These are phyloP conservation scores for Glyptemys insculpta DNA, from an alignment of 2,797 vertebrate genomes.

Conservation along the genomic window DNA sequence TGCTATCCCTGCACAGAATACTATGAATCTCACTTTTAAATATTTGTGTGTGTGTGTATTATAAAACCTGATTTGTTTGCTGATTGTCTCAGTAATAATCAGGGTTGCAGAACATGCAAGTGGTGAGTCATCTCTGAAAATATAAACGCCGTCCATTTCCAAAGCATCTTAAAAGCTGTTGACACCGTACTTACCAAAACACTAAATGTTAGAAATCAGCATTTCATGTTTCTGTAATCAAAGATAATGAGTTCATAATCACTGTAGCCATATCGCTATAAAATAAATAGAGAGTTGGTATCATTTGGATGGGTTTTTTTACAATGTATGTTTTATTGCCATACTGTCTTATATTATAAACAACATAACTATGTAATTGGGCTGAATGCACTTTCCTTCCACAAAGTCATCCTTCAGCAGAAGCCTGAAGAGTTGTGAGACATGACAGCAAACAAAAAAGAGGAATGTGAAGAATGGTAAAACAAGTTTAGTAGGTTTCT, in stretches of 20 bases:
- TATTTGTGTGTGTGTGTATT: not conserved
- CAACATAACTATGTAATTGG: not conserved
- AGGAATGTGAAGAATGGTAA: not conserved
- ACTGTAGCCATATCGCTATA: not conserved
- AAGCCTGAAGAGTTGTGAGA: not conserved
- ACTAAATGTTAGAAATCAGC: not conserved
- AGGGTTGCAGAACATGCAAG: not conserved
- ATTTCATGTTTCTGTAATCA: not conserved
- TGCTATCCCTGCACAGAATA: not conserved
- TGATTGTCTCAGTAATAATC: not conserved
- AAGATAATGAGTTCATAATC: not conserved
- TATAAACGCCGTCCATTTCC: not conserved
- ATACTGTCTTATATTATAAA: not conserved
- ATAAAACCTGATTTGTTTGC: not conserved
- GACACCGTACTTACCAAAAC: not conserved
- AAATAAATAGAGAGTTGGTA: not conserved
- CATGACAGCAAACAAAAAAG: not conserved
- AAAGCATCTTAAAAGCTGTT: not conserved
- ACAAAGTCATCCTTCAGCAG: not conserved
- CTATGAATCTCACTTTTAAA: not conserved
- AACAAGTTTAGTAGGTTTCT: fast-evolving
- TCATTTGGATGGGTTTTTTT: not conserved
- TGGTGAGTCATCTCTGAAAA: not conserved
- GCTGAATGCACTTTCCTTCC: not conserved
- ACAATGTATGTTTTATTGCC: not conserved